Evolutionary conservation across 2,113 vertebrate species (phyloP), one percentile per base, ranked within the genome.

Genomic region (Aphyosemion australe): DNA sequence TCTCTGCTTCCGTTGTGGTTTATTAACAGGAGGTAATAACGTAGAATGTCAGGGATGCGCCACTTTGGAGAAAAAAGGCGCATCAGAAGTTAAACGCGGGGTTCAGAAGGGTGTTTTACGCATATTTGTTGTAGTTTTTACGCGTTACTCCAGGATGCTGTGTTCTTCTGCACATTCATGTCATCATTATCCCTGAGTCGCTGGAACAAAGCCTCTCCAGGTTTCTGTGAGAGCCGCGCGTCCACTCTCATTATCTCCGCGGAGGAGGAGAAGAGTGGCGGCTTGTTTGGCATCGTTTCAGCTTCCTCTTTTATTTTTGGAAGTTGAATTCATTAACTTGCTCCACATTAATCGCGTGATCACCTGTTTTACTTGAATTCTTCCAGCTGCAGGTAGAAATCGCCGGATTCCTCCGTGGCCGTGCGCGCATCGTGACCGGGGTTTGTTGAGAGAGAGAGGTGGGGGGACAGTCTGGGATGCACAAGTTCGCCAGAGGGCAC

Each of bases 301-400:
- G 32, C 48, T 63, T 56, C 13, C 12, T 16, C 46, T 50, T 9
- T 15, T 26, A 26, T 26, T 18, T 72, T 74, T 58, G 55, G 18
- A 87, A 82, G 50, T 87, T 77, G 41, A 73, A 64, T 48, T 46
- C 12, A 49, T 56, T 7, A 69, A 82, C 80, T 83, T 76, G 45
- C 14, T 12, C 11, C 18, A 8, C 45, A 15, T 54, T 49, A 7
- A 26, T 39, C 5, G 20, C 8, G n/a, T 18, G 19, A 19, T 49
- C 19, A 5, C 47, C 1, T 19, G 18, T 16, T 48, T 78, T 26
- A 13, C 67, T 43, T 59, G 41, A 52, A 42, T 52, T 8, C 34
- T 11, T 31, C 6, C 16, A 21, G 14, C 45, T 18, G 34, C 3
- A 51, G 54, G 65, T 50, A 61, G 65, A 67, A 63, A 9, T 50